Conservation (phyloP, 1,140 invertebrate species). For the Cotesia glomerata region DNA sequence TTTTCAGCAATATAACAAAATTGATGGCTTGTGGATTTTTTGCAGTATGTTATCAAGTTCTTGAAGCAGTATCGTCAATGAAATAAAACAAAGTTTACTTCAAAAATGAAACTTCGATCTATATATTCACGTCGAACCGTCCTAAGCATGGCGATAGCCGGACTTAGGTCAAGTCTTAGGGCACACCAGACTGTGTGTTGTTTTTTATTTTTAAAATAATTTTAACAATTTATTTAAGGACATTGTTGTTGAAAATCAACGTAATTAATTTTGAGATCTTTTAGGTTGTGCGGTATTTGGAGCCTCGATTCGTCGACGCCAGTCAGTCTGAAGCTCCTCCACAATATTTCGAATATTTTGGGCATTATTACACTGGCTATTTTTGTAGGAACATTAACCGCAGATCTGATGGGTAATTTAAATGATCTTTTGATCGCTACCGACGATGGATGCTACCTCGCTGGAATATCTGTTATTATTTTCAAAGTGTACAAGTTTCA, state of each 20-base stretch:
- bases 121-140: no score
- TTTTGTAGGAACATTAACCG: slow-evolving; percentile 13
- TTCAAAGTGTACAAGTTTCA: slow-evolving; percentile 19
- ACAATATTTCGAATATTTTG: neutral
- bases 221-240: no score
- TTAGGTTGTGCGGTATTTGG: slow-evolving; percentile 19
- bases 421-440: slow-evolving; percentile 12
- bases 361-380: neutral
- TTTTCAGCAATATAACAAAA: no score
- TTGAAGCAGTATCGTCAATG: no score
- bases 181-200: neutral
- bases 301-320: slow-evolving; percentile 6
- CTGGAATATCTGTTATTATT: slow-evolving; percentile 16
- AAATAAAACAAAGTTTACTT: no score
- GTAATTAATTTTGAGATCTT: neutral
- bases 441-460: slow-evolving; percentile 22
- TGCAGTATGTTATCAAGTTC: no score
- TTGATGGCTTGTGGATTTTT: no score
- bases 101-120: no score
- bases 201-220: neutral
- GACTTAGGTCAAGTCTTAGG: neutral
- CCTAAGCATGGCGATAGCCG: no score
- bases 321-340: neutral
- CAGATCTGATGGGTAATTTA: slow-evolving; percentile 10
- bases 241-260: no score